A percentile compares a stretch with the other conserved stretches of the same genome.
Conservation (phyloP, 2,888 invertebrate species). For the Brachycybe producta region DNA sequence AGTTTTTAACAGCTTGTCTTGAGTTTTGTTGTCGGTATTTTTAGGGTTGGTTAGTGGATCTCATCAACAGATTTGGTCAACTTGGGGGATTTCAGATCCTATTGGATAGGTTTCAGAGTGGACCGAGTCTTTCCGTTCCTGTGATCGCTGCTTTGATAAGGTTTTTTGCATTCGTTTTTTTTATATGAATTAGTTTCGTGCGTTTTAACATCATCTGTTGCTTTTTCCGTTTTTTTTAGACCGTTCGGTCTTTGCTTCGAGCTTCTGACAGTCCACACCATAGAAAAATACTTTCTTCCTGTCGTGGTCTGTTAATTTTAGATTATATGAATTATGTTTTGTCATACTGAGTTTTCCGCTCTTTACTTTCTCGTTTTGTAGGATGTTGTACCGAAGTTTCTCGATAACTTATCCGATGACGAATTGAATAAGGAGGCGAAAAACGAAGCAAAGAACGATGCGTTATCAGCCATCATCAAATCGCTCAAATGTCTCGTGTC, state of each 20-base stretch:
- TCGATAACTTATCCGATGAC: constrained; percentile 87
- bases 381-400: constrained; percentile 78
- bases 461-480: constrained; percentile 85
- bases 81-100: constrained; percentile 78
- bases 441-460: constrained; percentile 85
- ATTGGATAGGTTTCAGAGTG: constrained; percentile 66
- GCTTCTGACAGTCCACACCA: constrained; percentile 73
- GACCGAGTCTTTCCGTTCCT: constrained; percentile 55
- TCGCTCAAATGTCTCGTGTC: constrained; percentile 78
- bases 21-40: constrained; percentile 14
- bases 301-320: constrained; percentile 53
- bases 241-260: constrained; percentile 90
- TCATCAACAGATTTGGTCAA: constrained; percentile 86
- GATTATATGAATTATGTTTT: background rate
- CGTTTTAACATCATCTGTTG: too few species aligned
- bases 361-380: constrained; percentile 31
- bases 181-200: too few species aligned
- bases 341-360: background rate
- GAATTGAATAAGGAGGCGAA: constrained; percentile 91
- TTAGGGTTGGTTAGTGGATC: constrained; percentile 85
- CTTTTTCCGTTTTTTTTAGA: constrained; percentile 35
- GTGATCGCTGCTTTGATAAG: constrained; percentile 62
- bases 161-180: constrained; percentile 24
- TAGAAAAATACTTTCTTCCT: constrained; percentile 83
- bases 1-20: background rate